Evolutionary conservation across 2,113 vertebrate genomes (phyloP).

Genomic region (Empidonax traillii): DNA sequence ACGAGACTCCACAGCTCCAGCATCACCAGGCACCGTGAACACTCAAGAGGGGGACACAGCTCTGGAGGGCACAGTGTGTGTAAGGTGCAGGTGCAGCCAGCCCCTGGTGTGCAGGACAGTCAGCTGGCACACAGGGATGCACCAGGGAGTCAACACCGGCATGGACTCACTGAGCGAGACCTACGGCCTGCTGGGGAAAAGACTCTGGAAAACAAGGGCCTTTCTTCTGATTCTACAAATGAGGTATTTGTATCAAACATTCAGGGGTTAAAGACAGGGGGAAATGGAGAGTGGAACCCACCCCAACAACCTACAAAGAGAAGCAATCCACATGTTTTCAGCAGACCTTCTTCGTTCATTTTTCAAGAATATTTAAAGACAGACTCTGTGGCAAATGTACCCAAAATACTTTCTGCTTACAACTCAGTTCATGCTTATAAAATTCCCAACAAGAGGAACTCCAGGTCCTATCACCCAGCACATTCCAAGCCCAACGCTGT

Average conservation of each 20-base stretch:
- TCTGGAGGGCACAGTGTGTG: not conserved
- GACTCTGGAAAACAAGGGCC: conserved; percentile 63
- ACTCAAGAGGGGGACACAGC: not conserved
- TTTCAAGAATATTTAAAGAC: conserved; percentile 67
- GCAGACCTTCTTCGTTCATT: conserved; percentile 61
- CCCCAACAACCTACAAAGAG: conserved; percentile 41
- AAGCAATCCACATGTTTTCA: conserved; percentile 42
- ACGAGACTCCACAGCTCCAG: conserved; percentile 60
- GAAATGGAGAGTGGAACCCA: not conserved
- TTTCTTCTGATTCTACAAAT: conserved; percentile 8
- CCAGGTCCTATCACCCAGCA: conserved; percentile 9
- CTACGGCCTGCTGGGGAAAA: conserved; percentile 42
- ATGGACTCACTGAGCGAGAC: conserved; percentile 25
- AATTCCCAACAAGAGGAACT: conserved; percentile 33
- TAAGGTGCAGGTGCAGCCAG: not conserved
- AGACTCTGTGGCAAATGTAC: not conserved
- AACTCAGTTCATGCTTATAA: conserved; percentile 13
- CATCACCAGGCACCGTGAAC: conserved; percentile 67
- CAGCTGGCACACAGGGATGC: conserved; percentile 48
- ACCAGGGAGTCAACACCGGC: not conserved
- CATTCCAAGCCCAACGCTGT: not conserved
- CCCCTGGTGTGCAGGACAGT: not conserved
- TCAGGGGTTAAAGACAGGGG: not conserved
- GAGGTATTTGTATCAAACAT: not conserved
- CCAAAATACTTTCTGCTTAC: conserved; percentile 52